Conservation (phyloP, 1,140 invertebrate genomes). For the Drosophila sproati region DNA sequence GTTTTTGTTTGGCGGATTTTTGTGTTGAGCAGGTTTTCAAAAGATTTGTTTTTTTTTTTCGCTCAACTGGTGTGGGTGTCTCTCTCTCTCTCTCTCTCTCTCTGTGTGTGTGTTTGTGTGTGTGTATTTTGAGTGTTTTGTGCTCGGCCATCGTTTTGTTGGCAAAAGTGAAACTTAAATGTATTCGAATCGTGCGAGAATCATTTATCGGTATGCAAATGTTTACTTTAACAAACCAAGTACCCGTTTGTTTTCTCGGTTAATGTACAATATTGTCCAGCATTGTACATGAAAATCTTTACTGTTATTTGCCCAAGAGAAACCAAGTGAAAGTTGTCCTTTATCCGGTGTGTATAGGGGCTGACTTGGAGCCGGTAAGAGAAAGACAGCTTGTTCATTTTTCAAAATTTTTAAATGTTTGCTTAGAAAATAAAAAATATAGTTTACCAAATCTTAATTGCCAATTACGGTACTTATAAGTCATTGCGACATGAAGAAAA, state of each 20-base stretch:
- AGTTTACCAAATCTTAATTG: too few relatives aligned
- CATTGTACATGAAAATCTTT: not conserved
- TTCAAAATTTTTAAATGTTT: not conserved
- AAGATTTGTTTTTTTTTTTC: constrained; percentile 37
- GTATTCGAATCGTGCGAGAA: constrained; percentile 27
- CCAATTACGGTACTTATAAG: too few relatives aligned
- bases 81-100: not conserved
- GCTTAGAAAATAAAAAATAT: too few relatives aligned
- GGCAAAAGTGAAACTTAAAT: constrained; percentile 58
- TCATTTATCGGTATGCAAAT: constrained; percentile 23
- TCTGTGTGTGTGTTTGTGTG: constrained; percentile 24
- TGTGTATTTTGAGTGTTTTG: not conserved
- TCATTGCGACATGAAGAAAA: too few relatives aligned
- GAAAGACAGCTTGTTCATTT: not conserved
- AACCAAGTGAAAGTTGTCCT: constrained; percentile 19
- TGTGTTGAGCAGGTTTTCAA: constrained; percentile 38
- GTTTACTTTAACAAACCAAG: not conserved
- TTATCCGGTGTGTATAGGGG: not conserved
- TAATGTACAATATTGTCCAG: not conserved
- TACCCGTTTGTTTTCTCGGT: not conserved
- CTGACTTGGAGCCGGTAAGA: not conserved
- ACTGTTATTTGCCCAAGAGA: not conserved
- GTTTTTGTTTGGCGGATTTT: constrained; percentile 37
- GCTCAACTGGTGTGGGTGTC: constrained; percentile 31
- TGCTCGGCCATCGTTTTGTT: constrained; percentile 38